Conservation (phyloP, 2,888 invertebrate genomes). For the Plebejus melissa region DNA sequence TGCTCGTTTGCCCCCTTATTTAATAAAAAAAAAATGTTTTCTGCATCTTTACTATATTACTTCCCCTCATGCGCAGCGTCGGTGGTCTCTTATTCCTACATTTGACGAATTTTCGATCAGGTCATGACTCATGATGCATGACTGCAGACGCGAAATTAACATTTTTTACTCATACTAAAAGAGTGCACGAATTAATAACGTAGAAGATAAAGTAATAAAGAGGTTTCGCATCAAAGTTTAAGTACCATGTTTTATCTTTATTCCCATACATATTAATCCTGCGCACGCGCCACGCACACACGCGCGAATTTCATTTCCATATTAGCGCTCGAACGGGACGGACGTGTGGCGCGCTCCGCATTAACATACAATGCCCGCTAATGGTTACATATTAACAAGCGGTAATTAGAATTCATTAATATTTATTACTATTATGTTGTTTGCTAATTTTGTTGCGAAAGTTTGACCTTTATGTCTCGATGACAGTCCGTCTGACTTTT, state of each 20-base stretch:
- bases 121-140: too few species aligned
- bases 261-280: slow-evolving; percentile 11
- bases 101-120: too few species aligned
- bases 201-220: too few species aligned
- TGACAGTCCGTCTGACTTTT: not conserved
- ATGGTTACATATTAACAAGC: slow-evolving; percentile 20
- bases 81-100: too few species aligned
- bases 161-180: too few species aligned
- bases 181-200: too few species aligned
- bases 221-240: too few species aligned
- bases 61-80: too few species aligned
- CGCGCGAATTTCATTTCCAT: slow-evolving; percentile 29
- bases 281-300: slow-evolving; percentile 34
- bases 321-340: slow-evolving; percentile 25
- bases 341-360: slow-evolving; percentile 25
- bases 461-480: not conserved
- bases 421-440: slow-evolving; percentile 4
- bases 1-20: too few species aligned
- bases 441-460: not conserved
- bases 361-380: slow-evolving; percentile 24
- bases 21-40: too few species aligned
- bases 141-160: too few species aligned
- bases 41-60: too few species aligned
- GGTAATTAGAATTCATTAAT: slow-evolving; percentile 14
- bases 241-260: not conserved